Base-by-base conservation (phyloP, 1,140 invertebrate species). In the Pseudomyrmex gracilis region DNA sequence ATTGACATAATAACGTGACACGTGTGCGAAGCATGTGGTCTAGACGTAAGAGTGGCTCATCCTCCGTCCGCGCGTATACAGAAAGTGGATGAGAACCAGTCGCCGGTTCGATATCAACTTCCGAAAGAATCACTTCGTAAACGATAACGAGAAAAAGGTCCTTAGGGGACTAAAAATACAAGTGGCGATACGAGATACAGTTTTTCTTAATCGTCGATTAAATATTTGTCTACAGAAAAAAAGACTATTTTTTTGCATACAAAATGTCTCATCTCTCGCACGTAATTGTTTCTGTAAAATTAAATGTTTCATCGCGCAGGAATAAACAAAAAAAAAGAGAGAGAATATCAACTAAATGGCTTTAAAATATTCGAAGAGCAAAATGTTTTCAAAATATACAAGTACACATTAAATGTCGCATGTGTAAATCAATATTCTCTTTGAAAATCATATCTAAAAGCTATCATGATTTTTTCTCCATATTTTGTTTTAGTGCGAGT, bases 1-100 rank as follows among this genome's bases (percentile, higher is more conserved):
- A 91, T 90, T 92, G 90, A 91, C 89, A 88, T 88, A 82, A 83
- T 68, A 82, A 82, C 73, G 84, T 86, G 84, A 90, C 90, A 90
- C 87, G 88, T 90, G 88, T 90, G 89, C 82, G 55, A 66, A 87
- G 74, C 82, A 86, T 85, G 76, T 87, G 87, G 60, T 74, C 15
- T 24, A 43, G 34, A 24, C 45, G 51, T 60, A 70, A 82, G 61
- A 61, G 83, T 43, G 22, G 66, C 9, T 17, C 51, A 22, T 43
- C 66, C 76, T 22, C 78, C n/a, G n/a, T 34, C 0, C 34, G 34
- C 34, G 34, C 71, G 53, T 74, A 58, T 22, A 73, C 68, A 47
- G 64, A 74, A 70, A 84, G 78, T 66, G 49, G 63, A 67, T 49
- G 53, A 64, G 60, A 58, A 58, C 22, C 67, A 73, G 51, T 45